Evolutionary conservation across 2,113 vertebrate genomes (phyloP).

Genomic region (Tringa solitaria): DNA sequence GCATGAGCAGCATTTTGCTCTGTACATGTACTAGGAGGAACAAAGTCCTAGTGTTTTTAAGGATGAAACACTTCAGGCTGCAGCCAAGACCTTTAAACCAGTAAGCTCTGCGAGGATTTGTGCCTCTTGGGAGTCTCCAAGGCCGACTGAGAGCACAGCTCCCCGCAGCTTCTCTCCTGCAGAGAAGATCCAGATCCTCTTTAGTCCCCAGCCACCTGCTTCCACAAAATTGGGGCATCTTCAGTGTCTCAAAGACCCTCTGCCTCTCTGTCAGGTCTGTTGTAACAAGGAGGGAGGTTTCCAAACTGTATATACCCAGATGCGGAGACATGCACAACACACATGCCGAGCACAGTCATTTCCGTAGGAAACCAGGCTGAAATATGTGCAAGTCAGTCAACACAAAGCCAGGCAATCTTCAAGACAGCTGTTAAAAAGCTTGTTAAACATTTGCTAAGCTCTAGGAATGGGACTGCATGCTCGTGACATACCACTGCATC

Average conservation of each 20-base stretch:
- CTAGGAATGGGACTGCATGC: not conserved
- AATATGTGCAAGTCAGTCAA: not conserved
- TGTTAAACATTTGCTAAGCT: not conserved
- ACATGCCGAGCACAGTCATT: not conserved
- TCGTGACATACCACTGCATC: not conserved
- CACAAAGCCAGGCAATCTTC: not conserved
- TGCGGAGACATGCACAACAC: rapidly evolving
- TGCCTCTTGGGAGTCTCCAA: not conserved
- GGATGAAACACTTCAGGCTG: not conserved
- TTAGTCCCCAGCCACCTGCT: not conserved
- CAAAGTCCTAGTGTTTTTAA: not conserved
- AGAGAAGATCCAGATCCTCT: not conserved
- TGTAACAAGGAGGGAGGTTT: not conserved
- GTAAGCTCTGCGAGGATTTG: not conserved
- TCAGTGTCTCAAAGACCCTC: not conserved
- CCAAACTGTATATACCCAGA: not conserved
- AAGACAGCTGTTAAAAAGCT: not conserved
- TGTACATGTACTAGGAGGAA: not conserved
- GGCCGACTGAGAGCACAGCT: not conserved
- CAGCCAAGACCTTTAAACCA: not conserved
- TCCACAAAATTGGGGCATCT: not conserved
- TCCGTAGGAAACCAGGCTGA: not conserved
- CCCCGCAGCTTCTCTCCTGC: not conserved
- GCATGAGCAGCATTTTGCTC: not conserved
- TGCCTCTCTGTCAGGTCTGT: not conserved